Percentiles rank a stretch among this genome's conserved stretches.
Conservation (phyloP, 1,140 invertebrate species). For the Notospermus geniculatus region DNA sequence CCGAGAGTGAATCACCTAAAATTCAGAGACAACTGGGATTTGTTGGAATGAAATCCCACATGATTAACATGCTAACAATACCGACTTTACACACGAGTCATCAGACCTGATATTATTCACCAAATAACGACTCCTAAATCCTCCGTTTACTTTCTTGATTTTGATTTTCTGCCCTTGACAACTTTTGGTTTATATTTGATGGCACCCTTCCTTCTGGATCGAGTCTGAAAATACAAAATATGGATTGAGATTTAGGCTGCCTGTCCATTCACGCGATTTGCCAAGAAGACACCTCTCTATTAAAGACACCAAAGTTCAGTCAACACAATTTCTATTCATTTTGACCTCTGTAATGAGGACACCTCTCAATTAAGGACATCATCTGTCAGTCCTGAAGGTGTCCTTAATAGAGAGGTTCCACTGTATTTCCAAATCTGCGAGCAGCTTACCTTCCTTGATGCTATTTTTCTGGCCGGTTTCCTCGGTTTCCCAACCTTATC, state of each 20-base stretch:
- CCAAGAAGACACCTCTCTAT: not conserved
- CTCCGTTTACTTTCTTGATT: not conserved
- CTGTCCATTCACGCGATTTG: too few relatives aligned
- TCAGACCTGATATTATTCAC: too few relatives aligned
- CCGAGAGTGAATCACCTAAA: too few relatives aligned
- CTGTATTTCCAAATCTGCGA: slow-evolving; percentile 5
- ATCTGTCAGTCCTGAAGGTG: too few relatives aligned
- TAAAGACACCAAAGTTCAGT: not conserved
- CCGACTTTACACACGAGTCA: too few relatives aligned
- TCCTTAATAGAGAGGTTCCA: too few relatives aligned
- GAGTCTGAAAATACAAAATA: slow-evolving; percentile 64
- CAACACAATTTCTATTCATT: not conserved
- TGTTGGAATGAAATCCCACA: too few relatives aligned
- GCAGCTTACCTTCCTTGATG: slow-evolving; percentile 45
- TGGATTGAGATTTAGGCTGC: not conserved
- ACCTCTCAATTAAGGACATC: too few relatives aligned
- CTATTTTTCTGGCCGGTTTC: slow-evolving; percentile 40
- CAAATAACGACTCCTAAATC: too few relatives aligned
- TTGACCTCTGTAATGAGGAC: too few relatives aligned
- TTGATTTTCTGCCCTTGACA: slow-evolving; percentile 69
- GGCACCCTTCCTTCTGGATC: slow-evolving; percentile 78
- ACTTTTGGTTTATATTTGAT: slow-evolving; percentile 84
- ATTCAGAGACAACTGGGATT: too few relatives aligned
- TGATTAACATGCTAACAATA: too few relatives aligned
- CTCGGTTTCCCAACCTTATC: slow-evolving; percentile 61